These are phyloP conservation scores for Anser brachyrhynchus DNA, from an alignment of 2,113 vertebrate genomes.

Conservation along the genomic window DNA sequence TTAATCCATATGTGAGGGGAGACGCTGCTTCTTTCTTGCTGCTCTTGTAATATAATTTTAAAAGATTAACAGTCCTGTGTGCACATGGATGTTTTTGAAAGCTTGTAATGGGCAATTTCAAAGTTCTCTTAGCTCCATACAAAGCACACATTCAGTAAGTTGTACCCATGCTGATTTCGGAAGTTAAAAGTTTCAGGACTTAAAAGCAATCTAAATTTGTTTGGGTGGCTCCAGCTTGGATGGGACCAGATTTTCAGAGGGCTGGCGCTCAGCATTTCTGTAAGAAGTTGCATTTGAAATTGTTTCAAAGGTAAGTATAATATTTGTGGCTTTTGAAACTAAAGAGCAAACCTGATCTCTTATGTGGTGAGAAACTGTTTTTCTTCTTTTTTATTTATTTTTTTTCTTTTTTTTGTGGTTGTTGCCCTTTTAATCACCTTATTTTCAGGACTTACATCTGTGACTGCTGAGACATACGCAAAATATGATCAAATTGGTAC, in stretches of 20 bases:
- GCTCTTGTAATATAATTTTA: neutral
- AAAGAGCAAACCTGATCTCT: neutral
- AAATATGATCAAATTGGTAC: slow-evolving; percentile 53
- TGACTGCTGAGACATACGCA: slow-evolving; percentile 27
- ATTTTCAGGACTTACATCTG: slow-evolving; percentile 33
- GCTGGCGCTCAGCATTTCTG: neutral
- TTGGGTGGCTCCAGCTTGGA: neutral
- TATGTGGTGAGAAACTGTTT: neutral
- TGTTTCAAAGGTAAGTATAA: neutral
- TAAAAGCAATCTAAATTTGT: neutral
- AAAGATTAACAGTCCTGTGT: neutral
- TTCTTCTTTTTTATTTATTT: neutral
- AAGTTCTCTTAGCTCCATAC: neutral
- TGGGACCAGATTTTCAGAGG: neutral
- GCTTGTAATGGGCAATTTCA: neutral
- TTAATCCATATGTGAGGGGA: slow-evolving; percentile 72
- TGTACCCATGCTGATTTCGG: neutral
- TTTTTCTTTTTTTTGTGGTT: neutral
- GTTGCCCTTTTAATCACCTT: slow-evolving; percentile 42
- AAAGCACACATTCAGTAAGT: neutral
- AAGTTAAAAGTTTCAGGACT: neutral
- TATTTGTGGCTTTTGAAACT: neutral
- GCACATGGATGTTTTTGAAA: neutral
- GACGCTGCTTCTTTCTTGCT: slow-evolving; percentile 11
- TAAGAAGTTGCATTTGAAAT: neutral